These are phyloP conservation scores for Trichogramma evanescens DNA, from an alignment of 2,888 invertebrate species.

Conservation along the genomic window DNA sequence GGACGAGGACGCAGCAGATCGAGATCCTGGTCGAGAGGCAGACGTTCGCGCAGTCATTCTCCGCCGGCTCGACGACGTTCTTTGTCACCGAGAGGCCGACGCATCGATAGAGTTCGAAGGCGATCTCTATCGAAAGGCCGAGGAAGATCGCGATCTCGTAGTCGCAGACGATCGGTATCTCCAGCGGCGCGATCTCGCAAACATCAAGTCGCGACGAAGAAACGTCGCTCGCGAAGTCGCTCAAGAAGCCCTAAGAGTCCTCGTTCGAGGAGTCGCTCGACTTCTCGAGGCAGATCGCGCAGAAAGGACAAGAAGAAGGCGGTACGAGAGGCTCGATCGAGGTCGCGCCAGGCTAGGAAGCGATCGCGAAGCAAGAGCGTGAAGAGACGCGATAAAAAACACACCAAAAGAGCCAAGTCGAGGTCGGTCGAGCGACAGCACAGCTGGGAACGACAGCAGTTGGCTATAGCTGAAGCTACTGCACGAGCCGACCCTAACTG, in stretches of 20 bases:
- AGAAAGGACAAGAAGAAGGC: conserved; percentile 43
- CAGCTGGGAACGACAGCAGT: conserved; percentile 37
- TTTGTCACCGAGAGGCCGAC: conserved; percentile 28
- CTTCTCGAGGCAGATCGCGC: conserved; percentile 22
- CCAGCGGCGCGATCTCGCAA: background rate
- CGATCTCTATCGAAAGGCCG: conserved; percentile 27
- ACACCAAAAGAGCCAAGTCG: conserved; percentile 36
- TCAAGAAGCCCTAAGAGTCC: conserved; percentile 23
- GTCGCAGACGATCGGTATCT: conserved; percentile 22
- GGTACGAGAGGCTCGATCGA: conserved; percentile 30
- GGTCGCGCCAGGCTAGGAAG: conserved; percentile 31
- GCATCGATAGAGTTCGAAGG: conserved; percentile 27
- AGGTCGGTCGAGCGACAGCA: conserved; percentile 35
- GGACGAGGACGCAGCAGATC: conserved; percentile 25
- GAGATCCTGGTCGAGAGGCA: conserved; percentile 25
- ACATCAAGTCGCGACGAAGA: background rate
- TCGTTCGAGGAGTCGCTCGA: conserved; percentile 31
- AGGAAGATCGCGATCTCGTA: conserved; percentile 25
- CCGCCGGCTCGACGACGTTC: conserved; percentile 33
- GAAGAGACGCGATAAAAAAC: conserved; percentile 41
- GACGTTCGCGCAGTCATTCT: conserved; percentile 34
- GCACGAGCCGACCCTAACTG: conserved; percentile 34
- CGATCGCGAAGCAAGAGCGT: conserved; percentile 38
- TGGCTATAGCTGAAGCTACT: conserved; percentile 31
- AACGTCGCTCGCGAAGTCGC: conserved; percentile 21